Evolutionary conservation across 2,888 invertebrate species (phyloP), one percentile per base, ranked within the genome.

Genomic region (Dichetophora obliterata): DNA sequence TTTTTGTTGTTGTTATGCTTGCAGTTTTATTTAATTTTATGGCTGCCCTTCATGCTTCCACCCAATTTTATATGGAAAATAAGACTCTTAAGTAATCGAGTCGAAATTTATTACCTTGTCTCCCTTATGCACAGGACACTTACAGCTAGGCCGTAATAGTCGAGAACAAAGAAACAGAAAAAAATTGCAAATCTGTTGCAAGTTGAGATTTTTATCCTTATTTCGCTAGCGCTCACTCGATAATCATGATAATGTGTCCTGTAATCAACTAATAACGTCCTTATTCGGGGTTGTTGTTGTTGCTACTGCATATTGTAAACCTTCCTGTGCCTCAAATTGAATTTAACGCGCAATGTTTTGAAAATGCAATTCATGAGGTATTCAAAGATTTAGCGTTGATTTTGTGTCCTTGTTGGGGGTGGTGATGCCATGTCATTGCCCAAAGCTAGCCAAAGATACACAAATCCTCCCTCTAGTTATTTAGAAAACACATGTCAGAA

Each of bases 171-270:
- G 54, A 9, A 8, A n/a, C 19, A 69, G 75, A 78, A 72, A 80
- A 81, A 73, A 72, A 16, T 24, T 5, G 75, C 68, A 73, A 75
- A 69, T 70, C 75, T 77, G 78, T 78, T 77, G 78, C 76, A 48
- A 73, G 73, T 79, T 75, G 78, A 80, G 75, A 79, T 79, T 80
- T 73, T 77, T 79, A 75, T 79, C 74, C 57, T 14, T 19, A 43
- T 79, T 71, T 37, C 31, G 31, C 48, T 61, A 74, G 74, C 80
- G 79, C 82, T 82, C 85, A 87, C 86, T 85, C 86, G 86, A 89
- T 90, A 89, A 90, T 89, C 89, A 89, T 85, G 88, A 89, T 89
- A 90, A 89, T 90, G 88, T 85, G 89, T 89, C 88, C 89, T 89
- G 89, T 89, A 90, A 90, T 90, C 89, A 89, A 89, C 89, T 90